phyloP scores from a whole-genome alignment of 1,140 invertebrate genomes.

The Lepidostoma basale region DNA sequence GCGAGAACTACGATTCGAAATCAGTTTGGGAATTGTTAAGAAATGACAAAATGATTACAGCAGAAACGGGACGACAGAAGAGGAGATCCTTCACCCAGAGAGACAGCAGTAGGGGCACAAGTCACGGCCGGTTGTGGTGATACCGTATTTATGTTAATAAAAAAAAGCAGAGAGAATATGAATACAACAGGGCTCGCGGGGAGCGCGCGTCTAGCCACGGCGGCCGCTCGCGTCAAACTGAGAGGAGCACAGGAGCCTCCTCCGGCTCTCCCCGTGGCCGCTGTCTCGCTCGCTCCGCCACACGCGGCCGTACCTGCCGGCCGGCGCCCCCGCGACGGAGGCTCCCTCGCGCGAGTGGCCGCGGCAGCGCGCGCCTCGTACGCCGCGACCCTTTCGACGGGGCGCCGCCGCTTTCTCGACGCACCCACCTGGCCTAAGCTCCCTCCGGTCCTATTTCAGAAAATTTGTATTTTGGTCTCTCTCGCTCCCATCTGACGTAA shows the following conservation, averaged over 20 bases:
- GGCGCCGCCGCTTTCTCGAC: background rate
- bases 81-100: constrained; percentile 31
- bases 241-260: constrained; percentile 15
- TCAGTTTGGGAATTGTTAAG: background rate
- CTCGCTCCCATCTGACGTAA: constrained; percentile 38
- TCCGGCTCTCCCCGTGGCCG: constrained; percentile 4
- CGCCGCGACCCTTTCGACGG: background rate
- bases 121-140: constrained; percentile 19
- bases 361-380: background rate
- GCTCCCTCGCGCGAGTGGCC: background rate
- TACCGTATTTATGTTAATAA: constrained; percentile 22
- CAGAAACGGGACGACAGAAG: constrained; percentile 26
- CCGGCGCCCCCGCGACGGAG: background rate
- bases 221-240: constrained; percentile 47
- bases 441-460: background rate
- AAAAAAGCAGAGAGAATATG: constrained; percentile 40
- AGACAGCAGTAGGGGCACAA: constrained; percentile 20
- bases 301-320: constrained; percentile 8
- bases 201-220: constrained; percentile 46
- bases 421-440: background rate
- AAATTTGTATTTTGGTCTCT: background rate
- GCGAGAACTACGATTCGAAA: no score
- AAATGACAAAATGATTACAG: constrained; percentile 19
- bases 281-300: constrained; percentile 27
- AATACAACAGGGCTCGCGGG: constrained; percentile 36